A percentile compares a stretch with the other conserved stretches of the same genome.
Evolutionary conservation across 2,113 vertebrate genomes (phyloP).

Genomic region (Thamnophis sirtalis): DNA sequence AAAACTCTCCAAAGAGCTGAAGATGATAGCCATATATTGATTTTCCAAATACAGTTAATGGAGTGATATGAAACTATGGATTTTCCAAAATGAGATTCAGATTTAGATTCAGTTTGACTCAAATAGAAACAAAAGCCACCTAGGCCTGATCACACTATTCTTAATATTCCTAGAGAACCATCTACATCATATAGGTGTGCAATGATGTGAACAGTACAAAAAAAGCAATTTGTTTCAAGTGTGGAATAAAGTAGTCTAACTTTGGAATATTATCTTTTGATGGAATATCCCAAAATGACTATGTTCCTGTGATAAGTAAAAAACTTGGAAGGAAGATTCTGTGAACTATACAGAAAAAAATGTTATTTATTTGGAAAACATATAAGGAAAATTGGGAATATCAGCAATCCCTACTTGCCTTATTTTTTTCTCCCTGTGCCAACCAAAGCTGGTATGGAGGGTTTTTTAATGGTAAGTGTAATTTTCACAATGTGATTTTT

Average conservation of each 20-base stretch:
- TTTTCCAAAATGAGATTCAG: background rate
- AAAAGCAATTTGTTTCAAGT: background rate
- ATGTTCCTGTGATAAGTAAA: background rate
- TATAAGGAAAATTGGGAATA: background rate
- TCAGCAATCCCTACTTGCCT: background rate
- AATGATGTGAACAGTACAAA: background rate
- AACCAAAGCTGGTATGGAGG: background rate
- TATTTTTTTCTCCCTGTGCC: background rate
- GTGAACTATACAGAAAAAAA: background rate
- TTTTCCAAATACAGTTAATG: background rate
- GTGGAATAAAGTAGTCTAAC: background rate
- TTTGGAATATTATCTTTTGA: background rate
- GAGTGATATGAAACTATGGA: background rate
- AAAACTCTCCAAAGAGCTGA: background rate
- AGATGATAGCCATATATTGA: background rate
- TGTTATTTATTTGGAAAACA: background rate
- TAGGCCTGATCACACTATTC: background rate
- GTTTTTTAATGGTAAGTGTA: background rate
- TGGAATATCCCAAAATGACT: background rate
- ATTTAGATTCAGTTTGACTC: background rate
- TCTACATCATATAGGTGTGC: background rate
- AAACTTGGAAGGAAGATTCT: background rate
- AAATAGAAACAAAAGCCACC: background rate
- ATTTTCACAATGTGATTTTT: background rate
- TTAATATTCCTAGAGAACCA: background rate